Base-by-base conservation (phyloP, 2,888 invertebrate species). In the Lasioglossum figueresi region DNA sequence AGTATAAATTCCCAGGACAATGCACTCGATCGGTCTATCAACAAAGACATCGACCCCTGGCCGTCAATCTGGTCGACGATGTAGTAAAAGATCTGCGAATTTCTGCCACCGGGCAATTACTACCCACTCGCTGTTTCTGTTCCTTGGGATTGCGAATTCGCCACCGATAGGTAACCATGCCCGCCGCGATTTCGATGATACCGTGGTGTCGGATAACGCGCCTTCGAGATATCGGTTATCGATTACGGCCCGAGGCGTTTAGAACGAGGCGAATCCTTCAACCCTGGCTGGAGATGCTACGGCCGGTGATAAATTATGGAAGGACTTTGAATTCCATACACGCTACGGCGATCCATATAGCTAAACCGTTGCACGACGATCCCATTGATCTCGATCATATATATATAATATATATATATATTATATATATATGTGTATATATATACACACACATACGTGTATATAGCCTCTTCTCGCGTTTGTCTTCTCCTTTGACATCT, bases 281-380 rank as follows among this genome's bases (percentile, higher is more conserved):
- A 76, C 63, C 59, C 79, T n/a, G 66, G 73, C 79, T 70, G 76
- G 16, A 31, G 84, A 71, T 72, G 83, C 82, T 85, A 83, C 81
- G 76, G 74, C 37, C 84, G 66, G 83, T 88, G 90, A 90, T 90
- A 90, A 90, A 90, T 90, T 90, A 90, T 90, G 81, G 83, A 83
- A 80, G 88, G 91, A 90, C 88, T 89, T 90, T 86, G 91, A 90
- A 90, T 90, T 90, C 90, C 88, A 84, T 85, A 88, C 88, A 88
- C 85, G 88, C 76, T 59, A 68, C 72, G 70, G n/a, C 27, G 75
- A 85, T 85, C 76, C 78, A 79, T 89, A 88, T 86, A 86, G 75
- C 73, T 79, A 77, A 80, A 80, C 79, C 86, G 76, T 86, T 82
- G 88, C 85, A 85, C 87, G 80, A 59, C 75, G 79, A 79, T 82